Percentiles rank a stretch among this genome's conserved stretches.
Evolutionary conservation across 92 coral and sea anemone species (phyloP).

Genomic region (Palythoa grandiflora): DNA sequence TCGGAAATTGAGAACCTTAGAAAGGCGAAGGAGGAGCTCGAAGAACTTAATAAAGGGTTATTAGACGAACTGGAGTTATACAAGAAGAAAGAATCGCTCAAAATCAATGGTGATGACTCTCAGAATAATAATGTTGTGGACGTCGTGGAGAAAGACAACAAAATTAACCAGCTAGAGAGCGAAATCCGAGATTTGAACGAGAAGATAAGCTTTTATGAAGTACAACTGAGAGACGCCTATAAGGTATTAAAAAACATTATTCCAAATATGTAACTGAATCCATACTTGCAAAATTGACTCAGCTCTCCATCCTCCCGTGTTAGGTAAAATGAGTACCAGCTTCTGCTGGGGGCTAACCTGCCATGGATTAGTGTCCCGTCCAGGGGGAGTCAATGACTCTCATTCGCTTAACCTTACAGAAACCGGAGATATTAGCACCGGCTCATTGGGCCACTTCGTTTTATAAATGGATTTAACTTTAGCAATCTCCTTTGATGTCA

Average conservation of each 20-base stretch:
- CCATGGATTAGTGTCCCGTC: no score
- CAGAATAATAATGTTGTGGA: not conserved
- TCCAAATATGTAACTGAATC: no score
- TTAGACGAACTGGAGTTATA: conserved; percentile 3
- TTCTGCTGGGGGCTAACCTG: no score
- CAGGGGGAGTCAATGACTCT: no score
- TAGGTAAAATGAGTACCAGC: no score
- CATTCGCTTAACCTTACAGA: no score
- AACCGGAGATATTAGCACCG: no score
- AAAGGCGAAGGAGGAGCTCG: conserved; percentile 28
- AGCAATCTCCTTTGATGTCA: no score
- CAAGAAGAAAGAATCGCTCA: not conserved
- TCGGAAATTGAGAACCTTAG: conserved; percentile 21
- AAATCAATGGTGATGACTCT: not conserved
- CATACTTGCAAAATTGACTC: no score
- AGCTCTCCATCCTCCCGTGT: no score
- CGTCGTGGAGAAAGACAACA: conserved; percentile 47
- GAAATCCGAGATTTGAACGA: conserved; percentile 46
- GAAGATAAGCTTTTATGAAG: conserved; percentile 41
- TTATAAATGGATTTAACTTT: no score
- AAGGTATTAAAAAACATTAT: conserved; percentile 3
- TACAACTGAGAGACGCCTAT: conserved; percentile 49
- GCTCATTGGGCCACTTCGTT: no score
- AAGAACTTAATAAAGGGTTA: conserved; percentile 39
- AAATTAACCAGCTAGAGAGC: conserved; percentile 38